A percentile compares a stretch with the other conserved stretches of the same genome.
Evolutionary conservation across 1,140 invertebrate genomes (phyloP).

Genomic region (Pseudomyrmex gracilis): DNA sequence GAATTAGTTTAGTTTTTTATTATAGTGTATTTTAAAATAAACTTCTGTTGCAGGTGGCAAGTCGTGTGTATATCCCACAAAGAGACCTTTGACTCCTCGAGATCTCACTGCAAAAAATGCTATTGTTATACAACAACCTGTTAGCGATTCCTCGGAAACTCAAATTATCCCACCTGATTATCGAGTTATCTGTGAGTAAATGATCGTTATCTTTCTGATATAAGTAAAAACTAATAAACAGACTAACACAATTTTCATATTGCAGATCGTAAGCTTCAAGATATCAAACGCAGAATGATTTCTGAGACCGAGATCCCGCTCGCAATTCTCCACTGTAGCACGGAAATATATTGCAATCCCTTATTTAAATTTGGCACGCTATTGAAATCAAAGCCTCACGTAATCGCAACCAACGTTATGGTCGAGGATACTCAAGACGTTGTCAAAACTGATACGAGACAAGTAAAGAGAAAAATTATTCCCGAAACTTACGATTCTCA

Average conservation of each 20-base stretch:
- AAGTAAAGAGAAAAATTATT: constrained; percentile 11
- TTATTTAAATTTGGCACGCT: constrained; percentile 81
- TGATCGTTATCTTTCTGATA: constrained; percentile 1
- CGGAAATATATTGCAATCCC: constrained; percentile 89
- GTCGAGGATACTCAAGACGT: constrained; percentile 17
- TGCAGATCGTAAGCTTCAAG: constrained; percentile 22
- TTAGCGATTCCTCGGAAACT: constrained; percentile 9
- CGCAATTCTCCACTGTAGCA: constrained; percentile 88
- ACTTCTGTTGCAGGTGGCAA: constrained; percentile 22
- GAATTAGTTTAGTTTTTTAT: background rate
- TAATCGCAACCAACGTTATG: background rate
- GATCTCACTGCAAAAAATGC: constrained; percentile 31
- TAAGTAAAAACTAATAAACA: background rate
- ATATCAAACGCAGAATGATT: constrained; percentile 85
- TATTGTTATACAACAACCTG: constrained; percentile 33
- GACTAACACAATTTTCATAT: constrained; percentile 23
- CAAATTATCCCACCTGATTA: constrained; percentile 18
- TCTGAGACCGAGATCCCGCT: constrained; percentile 89
- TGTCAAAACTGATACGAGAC: background rate
- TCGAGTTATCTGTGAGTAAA: constrained; percentile 39
- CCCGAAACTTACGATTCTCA: constrained; percentile 20
- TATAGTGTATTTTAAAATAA: background rate
- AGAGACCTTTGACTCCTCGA: constrained; percentile 17
- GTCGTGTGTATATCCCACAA: constrained; percentile 42
- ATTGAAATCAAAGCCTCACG: constrained; percentile 4